Conservation (phyloP, 2,888 invertebrate genomes). For the Orthosia gothica region DNA sequence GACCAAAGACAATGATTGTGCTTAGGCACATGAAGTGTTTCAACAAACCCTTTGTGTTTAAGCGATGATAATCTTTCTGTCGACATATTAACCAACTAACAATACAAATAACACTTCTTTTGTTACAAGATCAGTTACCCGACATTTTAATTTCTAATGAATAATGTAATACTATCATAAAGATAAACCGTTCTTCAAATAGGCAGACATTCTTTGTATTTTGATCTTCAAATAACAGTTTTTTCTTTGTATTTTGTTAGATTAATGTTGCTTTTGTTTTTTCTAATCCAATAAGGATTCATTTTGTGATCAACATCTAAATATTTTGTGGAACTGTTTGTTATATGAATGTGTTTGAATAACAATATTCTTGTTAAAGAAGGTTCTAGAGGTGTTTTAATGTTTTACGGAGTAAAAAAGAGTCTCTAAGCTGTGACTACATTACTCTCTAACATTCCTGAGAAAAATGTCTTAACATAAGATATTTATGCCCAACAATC, state of each 20-base stretch:
- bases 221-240: conserved; percentile 10
- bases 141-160: conserved; percentile 52
- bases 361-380: background rate
- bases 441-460: too few species aligned
- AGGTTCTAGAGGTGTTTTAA: conserved; percentile 14
- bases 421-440: background rate
- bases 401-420: background rate
- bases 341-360: conserved; percentile 19
- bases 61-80: background rate
- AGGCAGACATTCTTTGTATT: conserved; percentile 2
- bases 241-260: conserved; percentile 25
- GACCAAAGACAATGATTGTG: too few species aligned
- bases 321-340: too few species aligned
- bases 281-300: conserved; percentile 35
- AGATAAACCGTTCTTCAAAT: conserved; percentile 1
- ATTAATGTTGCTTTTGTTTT: conserved; percentile 42
- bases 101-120: conserved; percentile 10
- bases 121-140: conserved; percentile 35
- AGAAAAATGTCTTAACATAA: too few species aligned
- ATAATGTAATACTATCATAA: conserved; percentile 40
- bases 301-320: too few species aligned
- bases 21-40: background rate
- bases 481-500: too few species aligned
- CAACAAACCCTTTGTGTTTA: background rate
- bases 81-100: conserved; percentile 1